These are phyloP conservation scores for Sander lucioperca DNA, from an alignment of 2,113 vertebrate genomes.

Conservation along the genomic window DNA sequence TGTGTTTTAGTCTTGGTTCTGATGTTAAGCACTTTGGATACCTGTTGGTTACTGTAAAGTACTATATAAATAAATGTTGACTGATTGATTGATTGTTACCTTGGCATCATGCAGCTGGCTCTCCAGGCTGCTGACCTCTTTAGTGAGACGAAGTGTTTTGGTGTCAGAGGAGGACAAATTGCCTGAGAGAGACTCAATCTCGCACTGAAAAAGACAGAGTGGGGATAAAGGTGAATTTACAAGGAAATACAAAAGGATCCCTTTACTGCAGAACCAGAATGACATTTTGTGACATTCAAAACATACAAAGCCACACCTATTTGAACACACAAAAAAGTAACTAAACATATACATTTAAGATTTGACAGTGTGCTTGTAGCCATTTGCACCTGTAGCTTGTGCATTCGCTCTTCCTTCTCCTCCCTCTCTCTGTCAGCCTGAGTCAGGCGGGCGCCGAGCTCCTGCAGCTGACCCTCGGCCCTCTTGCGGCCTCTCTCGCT, in stretches of 20 bases:
- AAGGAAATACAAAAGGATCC: slow-evolving; percentile 9
- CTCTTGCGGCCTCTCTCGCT: slow-evolving; percentile 89
- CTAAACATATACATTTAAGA: background rate
- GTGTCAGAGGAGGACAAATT: slow-evolving; percentile 86
- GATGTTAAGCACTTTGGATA: too few relatives aligned
- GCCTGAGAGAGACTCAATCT: slow-evolving; percentile 86
- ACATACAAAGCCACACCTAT: background rate
- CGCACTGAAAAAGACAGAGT: slow-evolving; percentile 78
- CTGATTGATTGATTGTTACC: too few relatives aligned
- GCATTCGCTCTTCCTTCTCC: slow-evolving; percentile 85
- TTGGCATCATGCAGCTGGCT: slow-evolving; percentile 90
- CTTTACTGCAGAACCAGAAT: slow-evolving; percentile 2
- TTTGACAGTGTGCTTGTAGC: background rate
- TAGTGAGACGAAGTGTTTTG: slow-evolving; percentile 87
- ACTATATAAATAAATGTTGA: too few relatives aligned
- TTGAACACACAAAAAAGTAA: background rate
- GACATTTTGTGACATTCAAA: background rate
- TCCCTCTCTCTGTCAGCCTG: slow-evolving; percentile 86
- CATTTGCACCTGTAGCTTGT: slow-evolving; percentile 86
- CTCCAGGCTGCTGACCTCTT: slow-evolving; percentile 89
- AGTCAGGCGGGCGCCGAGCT: slow-evolving; percentile 82
- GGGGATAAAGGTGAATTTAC: background rate
- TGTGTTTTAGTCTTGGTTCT: too few relatives aligned
- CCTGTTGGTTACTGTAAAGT: too few relatives aligned
- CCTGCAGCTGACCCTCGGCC: slow-evolving; percentile 88